Conservation (phyloP, 2,888 invertebrate genomes). For the Choreutis nemorana region DNA sequence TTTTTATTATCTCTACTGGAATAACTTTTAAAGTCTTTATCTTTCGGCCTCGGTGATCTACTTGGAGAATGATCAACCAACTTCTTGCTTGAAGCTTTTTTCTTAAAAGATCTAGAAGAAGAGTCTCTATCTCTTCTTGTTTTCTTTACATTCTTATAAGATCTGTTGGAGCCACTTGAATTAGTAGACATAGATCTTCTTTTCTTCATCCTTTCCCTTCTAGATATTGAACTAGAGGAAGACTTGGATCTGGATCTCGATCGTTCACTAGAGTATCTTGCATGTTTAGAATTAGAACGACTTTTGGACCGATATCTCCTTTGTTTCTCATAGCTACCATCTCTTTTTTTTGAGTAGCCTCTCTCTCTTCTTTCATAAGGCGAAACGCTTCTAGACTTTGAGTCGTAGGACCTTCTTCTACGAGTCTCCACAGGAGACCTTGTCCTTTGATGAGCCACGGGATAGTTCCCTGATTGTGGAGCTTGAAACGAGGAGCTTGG, state of each 20-base stretch:
- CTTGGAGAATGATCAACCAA: slow-evolving; percentile 18
- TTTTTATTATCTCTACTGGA: slow-evolving; percentile 26
- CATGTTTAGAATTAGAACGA: slow-evolving; percentile 24
- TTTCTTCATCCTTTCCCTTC: slow-evolving; percentile 25
- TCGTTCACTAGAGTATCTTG: slow-evolving; percentile 44
- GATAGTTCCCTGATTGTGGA: slow-evolving; percentile 12
- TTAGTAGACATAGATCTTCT: slow-evolving; percentile 27
- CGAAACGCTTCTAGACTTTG: slow-evolving; percentile 37
- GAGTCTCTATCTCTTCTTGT: slow-evolving; percentile 19
- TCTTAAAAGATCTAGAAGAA: too few relatives aligned
- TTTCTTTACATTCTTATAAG: slow-evolving; percentile 24
- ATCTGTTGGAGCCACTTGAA: slow-evolving; percentile 35
- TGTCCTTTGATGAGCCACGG: slow-evolving; percentile 8
- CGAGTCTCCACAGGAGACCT: slow-evolving; percentile 14
- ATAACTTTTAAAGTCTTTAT: slow-evolving; percentile 19
- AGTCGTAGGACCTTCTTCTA: slow-evolving; percentile 24
- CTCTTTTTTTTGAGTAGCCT: slow-evolving; percentile 32
- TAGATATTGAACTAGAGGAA: slow-evolving; percentile 26
- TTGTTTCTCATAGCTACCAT: slow-evolving; percentile 29
- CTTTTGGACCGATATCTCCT: slow-evolving; percentile 30
- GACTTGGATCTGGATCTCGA: slow-evolving; percentile 39
- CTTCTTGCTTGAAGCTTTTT: too few relatives aligned
- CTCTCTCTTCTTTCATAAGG: slow-evolving; percentile 30
- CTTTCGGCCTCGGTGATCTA: slow-evolving; percentile 20
- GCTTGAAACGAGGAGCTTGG: not conserved